Base-by-base conservation (phyloP, 2,797 vertebrate species). In the Lithobates pipiens region DNA sequence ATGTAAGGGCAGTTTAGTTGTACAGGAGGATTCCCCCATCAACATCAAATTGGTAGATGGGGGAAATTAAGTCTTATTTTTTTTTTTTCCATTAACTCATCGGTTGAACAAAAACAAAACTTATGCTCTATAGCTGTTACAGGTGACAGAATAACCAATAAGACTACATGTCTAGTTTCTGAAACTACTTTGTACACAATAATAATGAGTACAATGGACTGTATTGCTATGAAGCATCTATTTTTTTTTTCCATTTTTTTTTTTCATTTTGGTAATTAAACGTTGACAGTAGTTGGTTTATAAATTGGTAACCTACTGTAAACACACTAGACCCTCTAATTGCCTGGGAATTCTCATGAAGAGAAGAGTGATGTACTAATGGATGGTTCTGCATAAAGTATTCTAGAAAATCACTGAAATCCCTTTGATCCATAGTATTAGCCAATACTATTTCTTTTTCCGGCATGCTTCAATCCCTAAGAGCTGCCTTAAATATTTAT, bases 401-500 rank as follows among this genome's bases (percentile, higher is more conserved):
- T 83, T 78, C 50, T 78, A 86, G 50, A 68, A 86, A 46, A 69
- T 83, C 25, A 54, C 73, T 73, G 54, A 83, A 76, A 78, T 68
- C 75, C 70, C 67, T 87, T 87, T 87, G 85, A 83, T 87, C 80
- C 57, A 25, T 83, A 74, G 23, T 87, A 79, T 83, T 79, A 83
- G 50, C 69, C 44, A n/a, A n/a, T n/a, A n/a, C n/a, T n/a, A n/a
- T n/a, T 86, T 65, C 50, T 80, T 69, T 73, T 80, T 79, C 21
- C 61, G 21, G 75, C 76, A 75, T 72, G 76, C 85, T 79, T 86
- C 76, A 86, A 86, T 86, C 76, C 71, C 70, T 79, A 29, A 81
- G 72, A 83, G 39, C 69, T 42, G 76, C 85, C 74, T 83, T 79
- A 86, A 86, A 76, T 86, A 83, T 86, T 85, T 85, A 85, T 85